Evolutionary conservation across 1,140 invertebrate genomes (phyloP).

Genomic region (Sarcophaga bullata): DNA sequence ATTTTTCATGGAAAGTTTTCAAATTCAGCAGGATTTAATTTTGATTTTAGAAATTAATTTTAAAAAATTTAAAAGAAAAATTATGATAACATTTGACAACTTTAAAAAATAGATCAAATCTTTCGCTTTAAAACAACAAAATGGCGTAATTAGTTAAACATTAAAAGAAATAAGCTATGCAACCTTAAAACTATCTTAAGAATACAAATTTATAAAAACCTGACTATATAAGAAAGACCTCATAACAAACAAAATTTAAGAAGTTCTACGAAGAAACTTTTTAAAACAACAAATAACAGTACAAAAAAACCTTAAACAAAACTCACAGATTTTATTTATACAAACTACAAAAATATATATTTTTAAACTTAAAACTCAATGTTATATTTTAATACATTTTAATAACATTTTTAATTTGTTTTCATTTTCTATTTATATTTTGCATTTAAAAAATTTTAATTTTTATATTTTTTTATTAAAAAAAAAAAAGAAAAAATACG

Average conservation of each 20-base stretch:
- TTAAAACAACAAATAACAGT: background rate
- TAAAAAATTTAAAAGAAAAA: no score
- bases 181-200: background rate
- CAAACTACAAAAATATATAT: background rate
- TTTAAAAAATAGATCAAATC: no score
- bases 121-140: no score
- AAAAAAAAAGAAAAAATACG: background rate
- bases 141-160: no score
- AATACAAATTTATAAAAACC: background rate
- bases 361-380: no score
- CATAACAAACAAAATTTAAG: background rate
- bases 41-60: no score
- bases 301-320: background rate
- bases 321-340: slow-evolving; percentile 2
- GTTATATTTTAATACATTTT: background rate
- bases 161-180: background rate
- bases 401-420: background rate
- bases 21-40: no score
- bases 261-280: background rate
- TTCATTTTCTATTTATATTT: slow-evolving; percentile 1
- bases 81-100: no score
- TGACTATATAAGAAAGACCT: background rate
- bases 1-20: no score
- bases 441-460: background rate
- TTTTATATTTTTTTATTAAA: no score